Evolutionary conservation across 30 jellyfish, hydroid and myxozoan species (phyloP), one percentile per base, ranked within the genome.

Genomic region (Cassiopea xamachana): DNA sequence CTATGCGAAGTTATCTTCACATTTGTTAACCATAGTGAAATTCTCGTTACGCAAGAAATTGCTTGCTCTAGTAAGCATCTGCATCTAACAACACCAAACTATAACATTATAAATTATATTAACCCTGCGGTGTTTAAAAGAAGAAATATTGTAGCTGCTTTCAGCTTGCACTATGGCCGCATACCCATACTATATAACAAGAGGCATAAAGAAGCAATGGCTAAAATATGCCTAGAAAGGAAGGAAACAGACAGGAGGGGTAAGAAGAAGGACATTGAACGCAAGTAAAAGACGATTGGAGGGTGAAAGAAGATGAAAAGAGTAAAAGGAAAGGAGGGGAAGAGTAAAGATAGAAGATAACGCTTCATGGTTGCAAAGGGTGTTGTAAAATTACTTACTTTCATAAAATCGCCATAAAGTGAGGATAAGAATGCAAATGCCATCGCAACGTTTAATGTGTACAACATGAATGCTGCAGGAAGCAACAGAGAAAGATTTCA

Each of bases 371-470:
- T 27, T 27, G 39, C 39, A 55, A 55, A 10, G 12, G 64, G 12
- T 55, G 7, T 55, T 10, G 12, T 6, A 6, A 10, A 55, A 55
- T 14, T 15, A 71, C 80, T 5, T 81, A 95, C 99, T 95, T 91
- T 87, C 99, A 95, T 95, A 75, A 95, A 95, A 85, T 95, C 99
- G 1, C 99, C 99, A 69, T 87, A 95, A 2, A 95, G 68, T 7
- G 99, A 95, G 1, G 99, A 91, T 27, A 95, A 92, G 87, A 95
- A 95, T 18, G 99, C 99, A 83, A 95, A 95, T 17, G 99, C 99
- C 99, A 95, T 91, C 18, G 99, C 99, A 75, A 95, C 99, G 70
- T 95, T 90, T 69, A 95, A 83, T 17, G 99, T 79, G 75, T 95
- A 95, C 78, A 95, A 55, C 92, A 95, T 95, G 91, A 95, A 91